phyloP scores from a whole-genome alignment of 2,113 vertebrate species.

The Alexandromys fortis region DNA sequence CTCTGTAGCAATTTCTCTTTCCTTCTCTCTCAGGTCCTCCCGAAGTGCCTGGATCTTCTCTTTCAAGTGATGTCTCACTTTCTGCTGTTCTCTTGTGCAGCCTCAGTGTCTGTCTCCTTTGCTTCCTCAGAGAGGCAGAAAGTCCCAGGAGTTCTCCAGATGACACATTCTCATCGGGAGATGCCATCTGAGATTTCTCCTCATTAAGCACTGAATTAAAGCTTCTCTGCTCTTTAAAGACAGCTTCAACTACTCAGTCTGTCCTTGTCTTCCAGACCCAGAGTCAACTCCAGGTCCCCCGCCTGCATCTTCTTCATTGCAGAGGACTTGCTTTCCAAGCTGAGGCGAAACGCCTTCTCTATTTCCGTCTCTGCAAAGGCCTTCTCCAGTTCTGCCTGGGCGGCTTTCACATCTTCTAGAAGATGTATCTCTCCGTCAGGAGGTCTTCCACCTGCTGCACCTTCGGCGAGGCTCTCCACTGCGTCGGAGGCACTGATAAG shows the following conservation, averaged over 20 bases:
- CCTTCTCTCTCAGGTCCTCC: no score
- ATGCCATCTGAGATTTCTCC: constrained; percentile 80
- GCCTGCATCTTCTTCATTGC: constrained; percentile 68
- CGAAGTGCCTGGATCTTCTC: constrained; percentile 86
- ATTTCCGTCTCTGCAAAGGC: constrained; percentile 89
- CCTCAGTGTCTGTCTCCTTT: constrained; percentile 88
- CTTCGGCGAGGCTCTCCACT: no score
- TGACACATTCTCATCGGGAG: constrained; percentile 73
- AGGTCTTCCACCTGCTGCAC: no score
- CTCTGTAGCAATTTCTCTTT: no score
- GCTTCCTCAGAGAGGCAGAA: constrained; percentile 81
- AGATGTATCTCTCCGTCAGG: no score
- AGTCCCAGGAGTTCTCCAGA: constrained; percentile 82
- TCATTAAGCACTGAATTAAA: constrained; percentile 87
- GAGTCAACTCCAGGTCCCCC: constrained; percentile 63
- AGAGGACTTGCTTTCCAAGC: constrained; percentile 91
- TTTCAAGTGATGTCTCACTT: constrained; percentile 84
- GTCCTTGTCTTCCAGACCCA: constrained; percentile 87
- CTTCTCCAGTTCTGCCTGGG: constrained; percentile 91
- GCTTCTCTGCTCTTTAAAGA: constrained; percentile 91
- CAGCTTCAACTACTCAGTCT: constrained; percentile 91
- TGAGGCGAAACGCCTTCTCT: constrained; percentile 90
- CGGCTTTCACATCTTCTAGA: constrained; percentile 85
- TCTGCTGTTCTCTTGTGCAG: constrained; percentile 78
- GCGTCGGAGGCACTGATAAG: no score